Evolutionary conservation across 2,113 vertebrate genomes (phyloP).

Genomic region (Toxotes chatareus): DNA sequence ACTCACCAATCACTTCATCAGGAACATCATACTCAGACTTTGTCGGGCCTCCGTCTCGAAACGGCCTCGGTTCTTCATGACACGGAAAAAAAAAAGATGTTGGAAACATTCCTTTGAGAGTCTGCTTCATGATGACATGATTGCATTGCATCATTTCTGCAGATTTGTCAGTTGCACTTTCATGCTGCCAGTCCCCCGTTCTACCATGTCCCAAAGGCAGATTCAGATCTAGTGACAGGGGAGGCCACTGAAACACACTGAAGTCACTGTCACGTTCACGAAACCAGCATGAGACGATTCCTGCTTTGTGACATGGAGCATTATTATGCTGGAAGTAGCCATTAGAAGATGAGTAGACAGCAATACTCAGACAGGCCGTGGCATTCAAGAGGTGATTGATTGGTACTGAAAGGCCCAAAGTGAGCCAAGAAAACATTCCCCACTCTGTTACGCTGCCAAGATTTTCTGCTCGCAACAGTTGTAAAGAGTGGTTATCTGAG

Average conservation of each 20-base stretch:
- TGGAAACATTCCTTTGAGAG: neutral
- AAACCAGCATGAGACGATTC: neutral
- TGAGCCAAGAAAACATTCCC: neutral
- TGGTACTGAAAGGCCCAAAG: neutral
- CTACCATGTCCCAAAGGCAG: too few relatives aligned
- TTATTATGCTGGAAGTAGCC: too few relatives aligned
- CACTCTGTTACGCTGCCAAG: neutral
- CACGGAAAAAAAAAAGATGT: neutral
- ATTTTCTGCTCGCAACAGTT: neutral
- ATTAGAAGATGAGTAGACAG: too few relatives aligned
- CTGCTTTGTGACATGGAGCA: neutral
- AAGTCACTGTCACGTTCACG: too few relatives aligned
- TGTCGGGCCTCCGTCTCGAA: neutral
- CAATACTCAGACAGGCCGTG: neutral
- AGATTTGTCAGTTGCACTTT: too few relatives aligned
- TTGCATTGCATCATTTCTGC: too few relatives aligned
- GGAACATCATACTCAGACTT: neutral
- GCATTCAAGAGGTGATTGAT: neutral
- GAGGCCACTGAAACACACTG: too few relatives aligned
- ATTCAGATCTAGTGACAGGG: neutral
- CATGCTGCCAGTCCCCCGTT: too few relatives aligned
- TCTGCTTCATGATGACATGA: too few relatives aligned
- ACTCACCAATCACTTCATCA: neutral
- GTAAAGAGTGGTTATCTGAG: neutral
- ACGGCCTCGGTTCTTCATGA: neutral